phyloP scores from a whole-genome alignment of 2,888 invertebrate species.

The Dioctria linearis region DNA sequence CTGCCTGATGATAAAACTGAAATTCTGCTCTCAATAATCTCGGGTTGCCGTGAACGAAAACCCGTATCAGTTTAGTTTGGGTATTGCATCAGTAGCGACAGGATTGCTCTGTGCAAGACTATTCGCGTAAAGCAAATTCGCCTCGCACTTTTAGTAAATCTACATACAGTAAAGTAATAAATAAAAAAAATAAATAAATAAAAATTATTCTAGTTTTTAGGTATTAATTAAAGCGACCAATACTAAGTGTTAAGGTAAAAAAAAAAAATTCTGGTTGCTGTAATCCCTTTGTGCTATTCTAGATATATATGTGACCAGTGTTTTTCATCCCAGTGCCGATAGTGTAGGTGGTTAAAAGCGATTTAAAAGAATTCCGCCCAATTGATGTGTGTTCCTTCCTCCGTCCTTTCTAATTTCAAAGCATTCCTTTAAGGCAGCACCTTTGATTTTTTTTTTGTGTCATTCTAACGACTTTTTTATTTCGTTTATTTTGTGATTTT shows the following conservation, averaged over 20 bases:
- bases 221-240: constrained; percentile 6
- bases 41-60: constrained; percentile 8
- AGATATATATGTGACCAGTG: not conserved
- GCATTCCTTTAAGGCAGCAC: not conserved
- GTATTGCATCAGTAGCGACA: constrained; percentile 31
- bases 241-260: not conserved
- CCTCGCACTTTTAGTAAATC: not conserved
- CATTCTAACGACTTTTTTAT: not conserved
- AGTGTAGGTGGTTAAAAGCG: constrained; percentile 24
- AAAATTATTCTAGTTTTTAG: not conserved
- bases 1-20: not conserved
- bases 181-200: no score
- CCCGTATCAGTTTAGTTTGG: constrained; percentile 17
- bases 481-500: not conserved
- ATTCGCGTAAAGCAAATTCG: constrained; percentile 10
- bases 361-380: constrained; percentile 1
- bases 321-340: not conserved
- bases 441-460: not conserved
- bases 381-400: constrained; percentile 5
- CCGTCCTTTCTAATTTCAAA: not conserved
- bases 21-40: constrained; percentile 35
- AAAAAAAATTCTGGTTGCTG: not conserved
- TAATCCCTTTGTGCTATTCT: no score
- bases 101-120: constrained; percentile 5
- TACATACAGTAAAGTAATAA: no score